Percentiles rank a stretch among this genome's conserved stretches.
phyloP scores from a whole-genome alignment of 2,888 invertebrate species.

The Cosmopolites sordidus region DNA sequence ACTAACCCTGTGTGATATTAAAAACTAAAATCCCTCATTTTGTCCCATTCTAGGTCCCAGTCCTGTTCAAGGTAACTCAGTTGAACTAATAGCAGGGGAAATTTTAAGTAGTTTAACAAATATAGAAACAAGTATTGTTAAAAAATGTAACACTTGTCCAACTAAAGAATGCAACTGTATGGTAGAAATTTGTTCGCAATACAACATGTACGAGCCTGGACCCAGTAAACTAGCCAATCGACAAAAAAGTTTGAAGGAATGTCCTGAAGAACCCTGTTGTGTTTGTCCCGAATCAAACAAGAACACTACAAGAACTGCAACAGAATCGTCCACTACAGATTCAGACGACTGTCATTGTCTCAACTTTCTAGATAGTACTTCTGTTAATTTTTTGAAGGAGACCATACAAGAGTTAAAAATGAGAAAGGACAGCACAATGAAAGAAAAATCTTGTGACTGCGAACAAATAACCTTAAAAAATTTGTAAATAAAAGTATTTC shows the following conservation, averaged over 20 bases:
- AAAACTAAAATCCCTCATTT: no score
- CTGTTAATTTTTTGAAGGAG: constrained; percentile 13
- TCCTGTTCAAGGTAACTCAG: constrained; percentile 1
- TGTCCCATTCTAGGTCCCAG: no score
- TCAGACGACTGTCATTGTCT: constrained; percentile 10
- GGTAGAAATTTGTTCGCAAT: constrained; percentile 22
- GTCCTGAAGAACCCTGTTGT: neutral
- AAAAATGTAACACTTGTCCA: constrained; percentile 9
- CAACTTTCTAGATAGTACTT: constrained; percentile 4
- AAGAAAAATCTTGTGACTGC: constrained; percentile 8
- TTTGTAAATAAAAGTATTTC: neutral
- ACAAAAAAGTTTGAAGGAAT: neutral
- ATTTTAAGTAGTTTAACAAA: constrained; percentile 21
- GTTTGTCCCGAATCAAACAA: no score
- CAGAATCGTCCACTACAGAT: constrained; percentile 3
- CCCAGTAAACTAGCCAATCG: neutral
- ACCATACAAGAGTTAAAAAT: constrained; percentile 6
- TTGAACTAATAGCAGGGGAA: constrained; percentile 21
- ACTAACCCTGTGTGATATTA: no score
- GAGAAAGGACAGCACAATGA: constrained; percentile 2
- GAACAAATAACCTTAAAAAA: neutral
- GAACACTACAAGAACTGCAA: neutral
- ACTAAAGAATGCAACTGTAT: constrained; percentile 25
- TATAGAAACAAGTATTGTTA: constrained; percentile 19
- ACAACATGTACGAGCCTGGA: constrained; percentile 7